Percentiles rank a stretch among this genome's conserved stretches.
Conservation (phyloP, 2,888 invertebrate species). For the Sesia apiformis region DNA sequence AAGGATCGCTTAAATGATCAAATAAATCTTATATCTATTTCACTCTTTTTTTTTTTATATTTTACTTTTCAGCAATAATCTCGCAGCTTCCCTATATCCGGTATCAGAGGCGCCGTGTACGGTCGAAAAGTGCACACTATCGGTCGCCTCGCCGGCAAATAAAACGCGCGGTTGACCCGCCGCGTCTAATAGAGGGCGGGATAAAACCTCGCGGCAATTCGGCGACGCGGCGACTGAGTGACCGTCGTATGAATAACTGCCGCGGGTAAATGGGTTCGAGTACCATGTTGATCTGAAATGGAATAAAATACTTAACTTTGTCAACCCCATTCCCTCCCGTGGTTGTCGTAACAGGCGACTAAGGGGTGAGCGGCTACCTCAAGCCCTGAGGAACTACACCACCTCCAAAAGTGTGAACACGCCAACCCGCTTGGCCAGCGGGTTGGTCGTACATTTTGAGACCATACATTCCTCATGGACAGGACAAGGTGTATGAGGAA, state of each 20-base stretch:
- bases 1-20: background rate
- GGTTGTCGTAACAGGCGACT: too few relatives aligned
- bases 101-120: constrained; percentile 83
- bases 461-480: too few relatives aligned
- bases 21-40: background rate
- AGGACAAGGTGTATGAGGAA: too few relatives aligned
- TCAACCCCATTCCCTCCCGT: too few relatives aligned
- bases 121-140: constrained; percentile 75
- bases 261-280: constrained; percentile 79
- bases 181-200: constrained; percentile 67
- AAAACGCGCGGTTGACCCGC: constrained; percentile 58
- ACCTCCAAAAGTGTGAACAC: too few relatives aligned
- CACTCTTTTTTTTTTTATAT: background rate
- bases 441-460: too few relatives aligned
- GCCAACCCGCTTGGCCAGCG: too few relatives aligned
- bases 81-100: constrained; percentile 77
- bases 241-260: constrained; percentile 80
- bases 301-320: background rate
- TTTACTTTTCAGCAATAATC: constrained; percentile 17
- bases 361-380: too few relatives aligned
- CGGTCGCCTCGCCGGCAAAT: constrained; percentile 78
- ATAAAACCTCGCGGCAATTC: constrained; percentile 67
- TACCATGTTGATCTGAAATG: constrained; percentile 80
- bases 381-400: too few relatives aligned
- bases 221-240: constrained; percentile 62